Evolutionary conservation across 2,888 invertebrate species (phyloP).

Genomic region (Aphodius sticticus): DNA sequence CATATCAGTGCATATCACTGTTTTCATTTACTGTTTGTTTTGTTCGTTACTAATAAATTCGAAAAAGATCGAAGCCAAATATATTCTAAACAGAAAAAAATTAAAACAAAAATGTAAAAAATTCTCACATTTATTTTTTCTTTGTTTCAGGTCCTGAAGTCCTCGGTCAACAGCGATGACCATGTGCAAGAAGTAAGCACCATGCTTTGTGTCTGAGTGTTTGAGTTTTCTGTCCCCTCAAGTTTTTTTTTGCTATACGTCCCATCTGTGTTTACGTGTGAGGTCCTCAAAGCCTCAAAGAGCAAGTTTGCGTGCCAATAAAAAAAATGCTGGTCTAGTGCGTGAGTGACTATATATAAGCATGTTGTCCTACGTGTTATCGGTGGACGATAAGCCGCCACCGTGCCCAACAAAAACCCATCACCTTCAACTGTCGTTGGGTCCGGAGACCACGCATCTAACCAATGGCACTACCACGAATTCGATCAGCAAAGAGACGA

Average conservation of each 20-base stretch:
- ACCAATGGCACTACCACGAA: conserved; percentile 51
- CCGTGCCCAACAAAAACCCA: conserved; percentile 64
- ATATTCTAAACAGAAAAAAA: no score
- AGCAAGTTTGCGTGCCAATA: neutral
- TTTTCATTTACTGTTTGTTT: no score
- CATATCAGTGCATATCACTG: no score
- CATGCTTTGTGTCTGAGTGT: conserved; percentile 31
- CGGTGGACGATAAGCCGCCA: conserved; percentile 79
- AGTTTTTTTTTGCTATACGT: neutral
- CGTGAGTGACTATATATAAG: conserved; percentile 26
- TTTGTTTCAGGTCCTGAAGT: conserved; percentile 31
- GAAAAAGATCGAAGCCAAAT: no score
- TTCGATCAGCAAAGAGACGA: conserved; percentile 69
- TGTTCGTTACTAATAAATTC: no score
- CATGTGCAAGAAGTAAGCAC: conserved; percentile 37
- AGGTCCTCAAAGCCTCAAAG: neutral
- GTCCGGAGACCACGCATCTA: conserved; percentile 51
- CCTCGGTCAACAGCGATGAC: conserved; percentile 32
- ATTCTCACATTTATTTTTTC: neutral
- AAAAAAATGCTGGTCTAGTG: conserved; percentile 17
- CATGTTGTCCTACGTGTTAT: conserved; percentile 84
- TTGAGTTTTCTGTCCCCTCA: conserved; percentile 20
- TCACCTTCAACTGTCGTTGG: conserved; percentile 57
- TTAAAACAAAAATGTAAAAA: no score
- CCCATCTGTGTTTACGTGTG: conserved; percentile 19